These are phyloP conservation scores for Chauna torquata DNA, from an alignment of 2,113 vertebrate species.

Conservation along the genomic window DNA sequence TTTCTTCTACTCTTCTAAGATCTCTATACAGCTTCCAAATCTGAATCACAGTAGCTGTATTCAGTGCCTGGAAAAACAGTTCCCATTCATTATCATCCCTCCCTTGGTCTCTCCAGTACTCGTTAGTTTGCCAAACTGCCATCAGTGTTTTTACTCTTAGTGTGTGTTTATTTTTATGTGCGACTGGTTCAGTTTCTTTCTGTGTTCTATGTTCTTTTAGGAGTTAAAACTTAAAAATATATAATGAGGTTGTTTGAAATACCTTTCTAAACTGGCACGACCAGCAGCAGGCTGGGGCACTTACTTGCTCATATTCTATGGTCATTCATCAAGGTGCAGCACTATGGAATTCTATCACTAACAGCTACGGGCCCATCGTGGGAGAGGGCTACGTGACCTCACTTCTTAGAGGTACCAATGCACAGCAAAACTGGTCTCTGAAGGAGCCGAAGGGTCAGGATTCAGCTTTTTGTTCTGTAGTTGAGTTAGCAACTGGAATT, in stretches of 20 bases:
- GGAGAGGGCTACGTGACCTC: background rate
- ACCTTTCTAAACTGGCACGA: background rate
- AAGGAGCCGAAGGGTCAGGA: background rate
- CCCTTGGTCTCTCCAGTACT: background rate
- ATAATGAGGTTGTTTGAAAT: background rate
- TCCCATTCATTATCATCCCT: constrained; percentile 39
- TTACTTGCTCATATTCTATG: background rate
- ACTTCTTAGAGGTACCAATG: background rate
- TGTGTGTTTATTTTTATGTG: background rate
- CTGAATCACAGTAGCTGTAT: constrained; percentile 41
- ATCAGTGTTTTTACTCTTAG: constrained; percentile 18
- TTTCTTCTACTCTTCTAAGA: background rate
- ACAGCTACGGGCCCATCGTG: background rate
- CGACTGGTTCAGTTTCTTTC: background rate
- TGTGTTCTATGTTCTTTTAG: background rate
- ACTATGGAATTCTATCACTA: background rate
- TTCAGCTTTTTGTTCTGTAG: background rate
- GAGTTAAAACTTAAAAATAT: background rate
- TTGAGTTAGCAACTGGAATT: background rate
- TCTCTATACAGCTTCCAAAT: constrained; percentile 35
- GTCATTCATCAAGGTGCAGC: background rate
- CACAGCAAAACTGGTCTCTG: background rate
- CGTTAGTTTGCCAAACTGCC: constrained; percentile 28
- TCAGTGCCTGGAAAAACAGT: constrained; percentile 28
- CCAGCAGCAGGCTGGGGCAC: background rate